phyloP scores from a whole-genome alignment of 2,113 vertebrate genomes.

The Polyodon spathula region DNA sequence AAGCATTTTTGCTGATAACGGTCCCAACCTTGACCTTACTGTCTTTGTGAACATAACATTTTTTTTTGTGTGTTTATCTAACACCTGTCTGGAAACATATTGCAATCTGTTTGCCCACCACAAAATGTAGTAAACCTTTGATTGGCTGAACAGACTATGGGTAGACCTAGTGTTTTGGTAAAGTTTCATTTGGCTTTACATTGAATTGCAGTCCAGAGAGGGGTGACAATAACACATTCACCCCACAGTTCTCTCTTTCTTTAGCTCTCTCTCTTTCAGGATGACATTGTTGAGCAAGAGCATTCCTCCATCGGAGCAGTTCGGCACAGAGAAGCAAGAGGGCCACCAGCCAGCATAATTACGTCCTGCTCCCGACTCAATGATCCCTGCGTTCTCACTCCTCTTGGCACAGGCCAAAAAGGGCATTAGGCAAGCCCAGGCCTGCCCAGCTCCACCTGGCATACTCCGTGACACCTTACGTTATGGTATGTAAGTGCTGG shows the following conservation, averaged over 20 bases:
- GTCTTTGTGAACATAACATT: too few species aligned
- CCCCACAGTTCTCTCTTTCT: neutral
- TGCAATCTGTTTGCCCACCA: too few species aligned
- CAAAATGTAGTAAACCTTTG: too few species aligned
- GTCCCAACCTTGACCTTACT: too few species aligned
- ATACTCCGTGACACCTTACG: slow-evolving; percentile 12
- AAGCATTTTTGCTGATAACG: too few species aligned
- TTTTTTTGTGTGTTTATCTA: too few species aligned
- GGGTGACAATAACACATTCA: neutral
- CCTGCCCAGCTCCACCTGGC: slow-evolving; percentile 14
- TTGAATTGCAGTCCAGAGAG: too few species aligned
- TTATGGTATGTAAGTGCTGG: slow-evolving; percentile 7
- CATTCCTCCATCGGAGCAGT: too few species aligned
- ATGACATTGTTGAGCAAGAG: neutral
- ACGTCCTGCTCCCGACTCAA: neutral
- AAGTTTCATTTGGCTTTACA: too few species aligned
- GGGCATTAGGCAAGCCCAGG: slow-evolving; percentile 4
- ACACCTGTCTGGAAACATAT: too few species aligned
- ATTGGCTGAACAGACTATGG: too few species aligned
- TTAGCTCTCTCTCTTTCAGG: neutral
- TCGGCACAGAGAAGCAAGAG: neutral
- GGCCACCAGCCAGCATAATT: neutral
- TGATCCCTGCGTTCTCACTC: neutral
- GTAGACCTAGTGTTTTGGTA: too few species aligned
- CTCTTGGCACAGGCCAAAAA: neutral